Conservation (phyloP, 2,113 vertebrate species). For the Toxotes jaculatrix region DNA sequence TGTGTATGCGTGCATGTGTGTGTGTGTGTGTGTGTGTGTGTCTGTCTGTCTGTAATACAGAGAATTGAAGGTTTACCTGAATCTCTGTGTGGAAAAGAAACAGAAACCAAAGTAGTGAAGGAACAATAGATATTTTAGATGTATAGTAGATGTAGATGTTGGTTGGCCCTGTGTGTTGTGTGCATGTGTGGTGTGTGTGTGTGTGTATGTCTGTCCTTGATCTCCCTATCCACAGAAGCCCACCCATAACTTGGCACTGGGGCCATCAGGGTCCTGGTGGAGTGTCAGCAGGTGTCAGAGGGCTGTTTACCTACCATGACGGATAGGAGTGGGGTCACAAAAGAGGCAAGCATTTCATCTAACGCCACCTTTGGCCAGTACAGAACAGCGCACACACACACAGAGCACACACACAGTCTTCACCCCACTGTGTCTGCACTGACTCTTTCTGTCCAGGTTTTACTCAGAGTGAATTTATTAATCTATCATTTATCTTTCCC, state of each 20-base stretch:
- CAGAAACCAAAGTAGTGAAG: not conserved
- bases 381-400: not conserved
- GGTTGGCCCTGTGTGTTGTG: not conserved
- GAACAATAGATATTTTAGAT: not conserved
- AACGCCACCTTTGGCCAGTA: conserved; percentile 47
- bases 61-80: not conserved
- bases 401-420: not conserved
- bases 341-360: conserved; percentile 71
- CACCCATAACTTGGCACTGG: conserved; percentile 55
- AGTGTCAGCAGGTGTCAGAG: conserved; percentile 80
- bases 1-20: conserved; percentile 11
- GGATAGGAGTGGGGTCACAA: conserved; percentile 83
- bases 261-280: conserved; percentile 59
- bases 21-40: not conserved
- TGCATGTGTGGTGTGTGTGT: not conserved
- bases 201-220: conserved; percentile 34
- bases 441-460: conserved; percentile 29
- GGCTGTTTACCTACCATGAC: conserved; percentile 79
- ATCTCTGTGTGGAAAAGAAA: not conserved
- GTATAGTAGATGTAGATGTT: not conserved
- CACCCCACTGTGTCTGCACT: not conserved
- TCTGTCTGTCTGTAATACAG: not conserved
- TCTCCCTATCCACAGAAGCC: conserved; percentile 59
- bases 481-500: not conserved
- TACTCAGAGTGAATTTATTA: not conserved